Percentiles rank a stretch among this genome's conserved stretches.
These are phyloP conservation scores for Clistopyga incitator DNA, from an alignment of 2,888 invertebrate species.

Conservation along the genomic window DNA sequence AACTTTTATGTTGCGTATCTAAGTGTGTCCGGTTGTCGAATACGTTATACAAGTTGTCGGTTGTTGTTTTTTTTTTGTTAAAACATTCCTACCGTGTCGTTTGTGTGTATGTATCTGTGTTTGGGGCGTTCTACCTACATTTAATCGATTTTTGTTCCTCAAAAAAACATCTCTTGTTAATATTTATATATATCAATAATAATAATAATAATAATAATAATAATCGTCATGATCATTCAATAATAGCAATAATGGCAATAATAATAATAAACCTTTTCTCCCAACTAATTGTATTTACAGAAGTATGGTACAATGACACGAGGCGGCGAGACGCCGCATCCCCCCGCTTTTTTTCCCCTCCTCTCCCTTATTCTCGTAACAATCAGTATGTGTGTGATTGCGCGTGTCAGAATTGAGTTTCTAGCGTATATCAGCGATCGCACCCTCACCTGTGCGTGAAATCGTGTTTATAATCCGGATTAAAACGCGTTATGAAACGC, in stretches of 20 bases:
- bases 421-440: conserved; percentile 20
- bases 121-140: conserved; percentile 35
- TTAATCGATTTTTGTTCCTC: conserved; percentile 38
- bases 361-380: conserved; percentile 25
- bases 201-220: conserved; percentile 48
- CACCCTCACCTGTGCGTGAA: conserved; percentile 6
- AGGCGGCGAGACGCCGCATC: conserved; percentile 62
- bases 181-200: conserved; percentile 70
- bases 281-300: conserved; percentile 80
- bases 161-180: conserved; percentile 64
- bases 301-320: conserved; percentile 75
- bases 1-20: conserved; percentile 70
- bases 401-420: conserved; percentile 46
- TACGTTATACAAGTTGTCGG: conserved; percentile 68
- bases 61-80: neutral
- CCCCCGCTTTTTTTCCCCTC: conserved; percentile 19
- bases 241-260: conserved; percentile 70
- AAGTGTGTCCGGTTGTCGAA: conserved; percentile 69
- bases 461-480: conserved; percentile 34
- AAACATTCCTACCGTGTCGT: conserved; percentile 13
- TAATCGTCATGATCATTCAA: conserved; percentile 73
- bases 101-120: conserved; percentile 34
- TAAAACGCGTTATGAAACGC: conserved; percentile 1
- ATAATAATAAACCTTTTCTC: conserved; percentile 73
- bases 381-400: conserved; percentile 45